Percentiles rank a stretch among this genome's conserved stretches.
Conservation (phyloP, 2,797 vertebrate genomes). For the Calcarius lapponicus region DNA sequence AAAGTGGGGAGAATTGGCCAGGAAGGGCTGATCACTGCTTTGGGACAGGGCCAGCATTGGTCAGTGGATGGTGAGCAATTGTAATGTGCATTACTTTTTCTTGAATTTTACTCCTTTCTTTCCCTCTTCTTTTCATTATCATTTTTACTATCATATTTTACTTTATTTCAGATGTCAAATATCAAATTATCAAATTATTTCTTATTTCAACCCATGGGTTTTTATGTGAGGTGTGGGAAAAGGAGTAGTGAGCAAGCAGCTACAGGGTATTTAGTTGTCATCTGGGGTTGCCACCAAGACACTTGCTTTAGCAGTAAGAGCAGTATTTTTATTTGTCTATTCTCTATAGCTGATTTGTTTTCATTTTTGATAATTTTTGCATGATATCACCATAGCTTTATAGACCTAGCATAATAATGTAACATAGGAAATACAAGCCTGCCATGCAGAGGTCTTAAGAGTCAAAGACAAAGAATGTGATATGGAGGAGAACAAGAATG, state of each 20-base stretch:
- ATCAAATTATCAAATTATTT: neutral
- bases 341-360: neutral
- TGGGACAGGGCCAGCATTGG: accelerated
- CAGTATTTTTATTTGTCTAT: neutral
- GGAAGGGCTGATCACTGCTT: neutral
- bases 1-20: neutral
- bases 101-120: neutral
- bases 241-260: neutral
- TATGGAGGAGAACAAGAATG: neutral
- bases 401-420: neutral
- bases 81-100: neutral
- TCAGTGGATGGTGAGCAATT: neutral
- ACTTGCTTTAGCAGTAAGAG: neutral
- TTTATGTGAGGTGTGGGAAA: neutral
- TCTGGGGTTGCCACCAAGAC: neutral
- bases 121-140: neutral
- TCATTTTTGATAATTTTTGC: neutral
- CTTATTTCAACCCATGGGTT: neutral
- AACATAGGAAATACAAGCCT: neutral
- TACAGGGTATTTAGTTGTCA: neutral
- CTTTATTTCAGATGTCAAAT: neutral
- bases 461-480: neutral
- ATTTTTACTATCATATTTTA: neutral
- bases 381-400: neutral
- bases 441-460: neutral